Evolutionary conservation across 2,113 vertebrate genomes (phyloP).

Genomic region (Campylomormyrus numenius): DNA sequence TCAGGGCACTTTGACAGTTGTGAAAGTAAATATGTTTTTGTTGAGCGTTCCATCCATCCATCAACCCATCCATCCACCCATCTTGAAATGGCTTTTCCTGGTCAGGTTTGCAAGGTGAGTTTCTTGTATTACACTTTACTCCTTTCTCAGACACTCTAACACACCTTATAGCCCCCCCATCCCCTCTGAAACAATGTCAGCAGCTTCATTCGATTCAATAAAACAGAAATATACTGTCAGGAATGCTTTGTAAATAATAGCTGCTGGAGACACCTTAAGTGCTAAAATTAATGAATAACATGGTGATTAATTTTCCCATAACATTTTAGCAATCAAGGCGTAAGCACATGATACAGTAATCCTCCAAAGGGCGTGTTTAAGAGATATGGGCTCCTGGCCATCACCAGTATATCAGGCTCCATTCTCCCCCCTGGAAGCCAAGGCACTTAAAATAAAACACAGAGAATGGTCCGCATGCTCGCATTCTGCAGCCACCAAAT

Average conservation of each 20-base stretch:
- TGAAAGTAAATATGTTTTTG: background rate
- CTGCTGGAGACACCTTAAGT: background rate
- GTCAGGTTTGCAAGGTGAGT: background rate
- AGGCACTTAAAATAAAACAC: constrained; percentile 11
- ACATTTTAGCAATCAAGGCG: background rate
- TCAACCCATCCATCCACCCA: no score
- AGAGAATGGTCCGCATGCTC: background rate
- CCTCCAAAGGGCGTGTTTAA: background rate
- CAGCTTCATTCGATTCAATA: background rate
- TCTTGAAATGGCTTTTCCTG: background rate
- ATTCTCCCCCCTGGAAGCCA: background rate
- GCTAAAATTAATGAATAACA: background rate
- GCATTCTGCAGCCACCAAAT: background rate
- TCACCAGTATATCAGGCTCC: background rate
- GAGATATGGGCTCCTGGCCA: background rate
- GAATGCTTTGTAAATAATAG: background rate
- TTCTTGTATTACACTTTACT: background rate
- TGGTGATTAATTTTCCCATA: background rate
- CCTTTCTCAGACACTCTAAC: background rate
- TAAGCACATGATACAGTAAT: background rate
- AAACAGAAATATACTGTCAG: constrained; percentile 1
- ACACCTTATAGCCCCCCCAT: background rate
- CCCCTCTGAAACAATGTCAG: background rate
- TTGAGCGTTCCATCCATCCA: background rate
- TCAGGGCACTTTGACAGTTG: background rate